Base-by-base conservation (phyloP, 1,140 invertebrate genomes). In the Zaprionus ornatus region DNA sequence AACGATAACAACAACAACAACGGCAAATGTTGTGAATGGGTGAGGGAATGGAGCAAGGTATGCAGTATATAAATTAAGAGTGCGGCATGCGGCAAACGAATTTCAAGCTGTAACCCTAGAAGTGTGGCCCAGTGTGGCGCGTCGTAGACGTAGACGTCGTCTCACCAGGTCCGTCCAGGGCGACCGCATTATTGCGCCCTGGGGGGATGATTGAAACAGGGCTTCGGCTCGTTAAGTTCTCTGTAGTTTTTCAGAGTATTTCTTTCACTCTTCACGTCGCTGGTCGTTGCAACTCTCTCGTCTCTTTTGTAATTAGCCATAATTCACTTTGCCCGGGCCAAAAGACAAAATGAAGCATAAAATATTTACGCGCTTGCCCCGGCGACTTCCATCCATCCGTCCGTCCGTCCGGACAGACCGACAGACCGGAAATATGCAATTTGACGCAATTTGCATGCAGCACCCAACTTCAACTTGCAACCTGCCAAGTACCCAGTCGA, bases 381-480 rank as follows among this genome's bases (percentile, higher is more conserved):
- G 64, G 21, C 19, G 23, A 15, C 42, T 13, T 42, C 60, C 42
- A 25, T 45, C 42, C 19, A 15, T n/a, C 25, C 45, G 15, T 27
- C 1, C 23, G 40, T 21, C 17, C 23, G 13, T 4, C 17, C 13
- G 23, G n/a, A 10, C 25, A 25, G 42, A 35, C 48, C 70, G 69
- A 80, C 75, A 21, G 73, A 90, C 84, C 84, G 84, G 84, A 88
- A 88, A 88, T 88, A 88, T 84, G 85, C 84, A 88, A 88, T 90
- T 88, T 88, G 84, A 88, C 85, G 84, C 86, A 88, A 88, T 90
- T 88, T 88, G 84, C 84, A 88, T 88, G 74, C 78, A 84, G 69
- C 62, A 63, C 45, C 37, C 62, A 67, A 23, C 35, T 57, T 57
- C 54, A 40, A 55, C 50, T 54, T 56, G 45, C 45, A 50, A 50